phyloP scores from a whole-genome alignment of 2,797 vertebrate genomes.

The Oophaga sylvatica region DNA sequence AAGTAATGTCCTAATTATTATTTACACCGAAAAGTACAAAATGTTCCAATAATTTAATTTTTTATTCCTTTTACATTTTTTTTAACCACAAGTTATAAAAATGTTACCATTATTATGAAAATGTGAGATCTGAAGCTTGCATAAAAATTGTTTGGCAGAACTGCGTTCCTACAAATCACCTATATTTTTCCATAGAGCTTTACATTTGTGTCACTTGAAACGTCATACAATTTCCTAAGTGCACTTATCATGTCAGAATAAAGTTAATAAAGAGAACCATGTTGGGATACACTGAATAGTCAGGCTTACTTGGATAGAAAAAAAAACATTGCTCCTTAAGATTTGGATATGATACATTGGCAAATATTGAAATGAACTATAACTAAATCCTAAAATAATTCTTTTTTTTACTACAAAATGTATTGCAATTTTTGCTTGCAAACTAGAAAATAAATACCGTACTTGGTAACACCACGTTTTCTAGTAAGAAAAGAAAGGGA shows the following conservation, averaged over 20 bases:
- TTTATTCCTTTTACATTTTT: neutral
- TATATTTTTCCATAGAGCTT: neutral
- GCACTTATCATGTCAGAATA: conserved; percentile 36
- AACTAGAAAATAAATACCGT: neutral
- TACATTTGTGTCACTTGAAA: neutral
- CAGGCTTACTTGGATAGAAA: neutral
- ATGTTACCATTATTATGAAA: conserved; percentile 14
- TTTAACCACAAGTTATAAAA: conserved; percentile 34
- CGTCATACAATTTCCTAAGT: conserved; percentile 36
- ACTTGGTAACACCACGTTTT: neutral
- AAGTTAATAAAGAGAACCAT: conserved; percentile 2
- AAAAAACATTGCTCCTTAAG: neutral
- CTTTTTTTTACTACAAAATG: neutral
- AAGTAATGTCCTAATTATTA: conserved; percentile 13
- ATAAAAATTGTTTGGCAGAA: conserved; percentile 46
- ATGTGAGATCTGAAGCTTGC: conserved; percentile 29
- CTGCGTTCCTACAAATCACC: conserved; percentile 53
- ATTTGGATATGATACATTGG: neutral
- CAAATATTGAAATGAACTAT: neutral
- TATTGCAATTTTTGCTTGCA: neutral
- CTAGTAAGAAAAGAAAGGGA: neutral
- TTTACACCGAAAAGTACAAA: conserved; percentile 36
- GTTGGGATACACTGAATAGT: neutral
- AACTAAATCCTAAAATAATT: neutral
- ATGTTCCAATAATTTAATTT: conserved; percentile 8